Conservation (phyloP, 2,113 vertebrate genomes). For the Pyxicephalus adspersus region DNA sequence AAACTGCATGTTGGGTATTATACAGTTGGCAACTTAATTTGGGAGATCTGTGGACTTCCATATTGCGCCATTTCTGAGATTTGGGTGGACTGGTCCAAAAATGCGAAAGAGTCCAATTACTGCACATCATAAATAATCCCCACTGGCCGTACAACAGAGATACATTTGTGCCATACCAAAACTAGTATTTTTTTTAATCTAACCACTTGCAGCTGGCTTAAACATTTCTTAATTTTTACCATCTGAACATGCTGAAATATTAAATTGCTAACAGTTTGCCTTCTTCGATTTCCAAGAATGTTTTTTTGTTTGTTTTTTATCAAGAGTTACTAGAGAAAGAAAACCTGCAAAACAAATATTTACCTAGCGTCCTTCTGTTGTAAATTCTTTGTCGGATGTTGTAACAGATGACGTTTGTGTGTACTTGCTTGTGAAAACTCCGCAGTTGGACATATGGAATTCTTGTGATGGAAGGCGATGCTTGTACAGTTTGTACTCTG, state of each 20-base stretch:
- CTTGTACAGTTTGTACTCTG: no score
- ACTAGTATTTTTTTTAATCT: no score
- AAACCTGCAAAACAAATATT: constrained; percentile 13
- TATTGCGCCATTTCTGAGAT: no score
- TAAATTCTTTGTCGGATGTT: background rate
- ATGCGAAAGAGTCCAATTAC: no score
- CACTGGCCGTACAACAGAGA: no score
- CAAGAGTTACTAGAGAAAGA: constrained; percentile 8
- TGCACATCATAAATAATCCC: no score
- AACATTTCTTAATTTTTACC: background rate
- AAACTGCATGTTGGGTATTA: no score
- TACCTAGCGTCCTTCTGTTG: constrained; percentile 5
- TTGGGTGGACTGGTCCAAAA: no score
- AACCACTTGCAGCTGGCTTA: no score
- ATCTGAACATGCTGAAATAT: constrained; percentile 2
- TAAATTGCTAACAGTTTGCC: constrained; percentile 24
- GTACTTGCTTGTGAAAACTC: background rate
- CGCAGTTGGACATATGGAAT: background rate
- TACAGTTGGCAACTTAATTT: no score
- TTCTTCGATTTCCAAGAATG: constrained; percentile 6
- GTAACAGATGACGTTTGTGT: background rate
- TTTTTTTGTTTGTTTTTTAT: constrained; percentile 42
- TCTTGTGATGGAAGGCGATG: background rate
- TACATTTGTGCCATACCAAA: no score
- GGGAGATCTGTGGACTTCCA: no score